Conservation (phyloP, 37 sponge, comb jelly and placozoan genomes). For the Ephydatia muelleri region DNA sequence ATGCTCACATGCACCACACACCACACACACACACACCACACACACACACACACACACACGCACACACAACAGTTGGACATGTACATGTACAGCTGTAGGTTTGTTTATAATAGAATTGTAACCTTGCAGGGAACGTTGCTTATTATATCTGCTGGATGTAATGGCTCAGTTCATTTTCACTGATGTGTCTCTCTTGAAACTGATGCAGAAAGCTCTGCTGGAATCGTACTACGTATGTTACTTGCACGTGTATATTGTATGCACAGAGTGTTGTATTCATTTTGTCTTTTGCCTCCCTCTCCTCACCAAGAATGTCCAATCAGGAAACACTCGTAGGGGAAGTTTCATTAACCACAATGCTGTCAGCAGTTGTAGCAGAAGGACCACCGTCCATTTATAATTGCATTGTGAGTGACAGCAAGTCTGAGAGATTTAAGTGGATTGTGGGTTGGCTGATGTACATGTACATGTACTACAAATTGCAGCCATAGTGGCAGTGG, state of each 20-base stretch:
- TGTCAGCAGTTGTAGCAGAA: constrained; percentile 45
- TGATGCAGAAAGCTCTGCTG: constrained; percentile 29
- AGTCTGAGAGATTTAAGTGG: not conserved
- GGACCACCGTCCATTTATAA: constrained; percentile 69
- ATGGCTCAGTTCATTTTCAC: constrained; percentile 42
- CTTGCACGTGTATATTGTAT: not conserved
- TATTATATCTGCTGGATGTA: constrained; percentile 60
- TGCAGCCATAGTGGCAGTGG: no score
- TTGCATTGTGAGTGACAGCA: constrained; percentile 41
- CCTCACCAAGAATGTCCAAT: constrained; percentile 10
- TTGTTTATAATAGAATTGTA: not conserved
- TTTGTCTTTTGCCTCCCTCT: not conserved
- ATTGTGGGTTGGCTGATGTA: not conserved
- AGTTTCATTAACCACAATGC: constrained; percentile 44
- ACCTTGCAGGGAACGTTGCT: constrained; percentile 31
- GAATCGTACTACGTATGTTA: constrained; percentile 47
- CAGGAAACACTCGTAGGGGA: not conserved
- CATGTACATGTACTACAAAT: constrained; percentile 2
- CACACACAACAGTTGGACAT: no score
- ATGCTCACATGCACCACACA: no score
- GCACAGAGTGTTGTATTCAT: not conserved
- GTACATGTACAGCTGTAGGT: not conserved
- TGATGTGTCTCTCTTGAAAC: constrained; percentile 9
- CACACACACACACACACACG: no score
- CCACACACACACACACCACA: no score